Percentiles rank a stretch among this genome's conserved stretches.
phyloP scores from a whole-genome alignment of 2,797 vertebrate species.

The Spondyliosoma cantharus region DNA sequence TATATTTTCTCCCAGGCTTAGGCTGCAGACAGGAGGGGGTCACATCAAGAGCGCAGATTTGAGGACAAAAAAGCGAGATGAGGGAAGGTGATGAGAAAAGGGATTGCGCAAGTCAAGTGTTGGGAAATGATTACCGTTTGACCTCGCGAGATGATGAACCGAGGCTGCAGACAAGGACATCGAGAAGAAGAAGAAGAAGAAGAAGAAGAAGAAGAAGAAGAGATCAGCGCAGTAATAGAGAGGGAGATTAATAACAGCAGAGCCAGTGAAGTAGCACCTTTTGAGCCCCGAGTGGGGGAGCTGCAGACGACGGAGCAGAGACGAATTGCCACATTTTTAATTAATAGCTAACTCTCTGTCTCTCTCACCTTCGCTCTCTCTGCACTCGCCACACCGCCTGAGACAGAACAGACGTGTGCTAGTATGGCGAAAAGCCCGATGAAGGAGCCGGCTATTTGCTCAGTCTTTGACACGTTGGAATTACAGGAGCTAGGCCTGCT shows the following conservation, averaged over 20 bases:
- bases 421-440: slow-evolving; percentile 53
- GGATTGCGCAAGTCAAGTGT: slow-evolving; percentile 58
- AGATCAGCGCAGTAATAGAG: slow-evolving; percentile 49
- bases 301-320: slow-evolving; percentile 65
- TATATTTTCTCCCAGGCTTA: background rate
- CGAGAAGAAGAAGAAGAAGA: slow-evolving; percentile 23
- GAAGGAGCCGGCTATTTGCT: background rate
- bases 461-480: slow-evolving; percentile 35
- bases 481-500: slow-evolving; percentile 33
- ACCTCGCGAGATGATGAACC: slow-evolving; percentile 47
- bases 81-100: slow-evolving; percentile 48
- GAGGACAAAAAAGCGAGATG: slow-evolving; percentile 11
- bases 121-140: slow-evolving; percentile 49
- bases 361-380: slow-evolving; percentile 37
- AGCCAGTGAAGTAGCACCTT: slow-evolving; percentile 72
- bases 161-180: slow-evolving; percentile 41
- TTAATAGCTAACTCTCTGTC: slow-evolving; percentile 70
- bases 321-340: slow-evolving; percentile 81
- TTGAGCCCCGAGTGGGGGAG: slow-evolving; percentile 62
- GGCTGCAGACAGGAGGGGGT: slow-evolving; percentile 36
- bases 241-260: slow-evolving; percentile 70
- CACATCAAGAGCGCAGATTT: slow-evolving; percentile 32
- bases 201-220: slow-evolving; percentile 42
- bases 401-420: slow-evolving; percentile 56
- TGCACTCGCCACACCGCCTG: slow-evolving; percentile 40